phyloP scores from a whole-genome alignment of 1,140 invertebrate genomes.

The Cyrtorhinus lividipennis region DNA sequence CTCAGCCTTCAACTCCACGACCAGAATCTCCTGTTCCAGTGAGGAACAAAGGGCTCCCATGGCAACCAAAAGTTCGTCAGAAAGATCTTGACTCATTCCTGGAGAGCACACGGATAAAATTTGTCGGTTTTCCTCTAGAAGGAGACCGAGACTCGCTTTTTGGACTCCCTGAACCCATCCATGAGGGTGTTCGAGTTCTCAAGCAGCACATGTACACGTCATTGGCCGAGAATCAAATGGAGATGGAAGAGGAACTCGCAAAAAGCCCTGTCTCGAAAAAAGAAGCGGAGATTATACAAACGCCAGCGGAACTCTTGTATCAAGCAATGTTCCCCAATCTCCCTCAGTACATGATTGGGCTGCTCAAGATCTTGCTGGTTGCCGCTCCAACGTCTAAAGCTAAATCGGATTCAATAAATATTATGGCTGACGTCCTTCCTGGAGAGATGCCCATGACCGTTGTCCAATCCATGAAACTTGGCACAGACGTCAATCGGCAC shows the following conservation, averaged over 20 bases:
- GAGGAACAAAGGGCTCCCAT: slow-evolving; percentile 59
- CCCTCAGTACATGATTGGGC: slow-evolving; percentile 92
- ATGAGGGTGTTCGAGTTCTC: slow-evolving; percentile 82
- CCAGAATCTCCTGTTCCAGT: slow-evolving; percentile 34
- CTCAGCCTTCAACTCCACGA: slow-evolving; percentile 35
- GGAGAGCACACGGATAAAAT: slow-evolving; percentile 81
- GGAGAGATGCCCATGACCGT: slow-evolving; percentile 96
- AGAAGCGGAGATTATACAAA: slow-evolving; percentile 56
- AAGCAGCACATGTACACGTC: slow-evolving; percentile 76
- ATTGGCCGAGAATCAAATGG: slow-evolving; percentile 65
- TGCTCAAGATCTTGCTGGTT: slow-evolving; percentile 92
- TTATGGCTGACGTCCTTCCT: slow-evolving; percentile 91
- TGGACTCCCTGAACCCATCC: slow-evolving; percentile 85
- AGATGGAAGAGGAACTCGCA: slow-evolving; percentile 67
- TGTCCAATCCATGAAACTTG: slow-evolving; percentile 90
- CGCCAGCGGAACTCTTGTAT: slow-evolving; percentile 76
- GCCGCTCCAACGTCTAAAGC: slow-evolving; percentile 95
- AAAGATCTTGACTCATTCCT: slow-evolving; percentile 85
- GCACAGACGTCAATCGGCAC: slow-evolving; percentile 94
- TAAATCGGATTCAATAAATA: slow-evolving; percentile 97
- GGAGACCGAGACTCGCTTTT: slow-evolving; percentile 75
- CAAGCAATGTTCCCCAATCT: slow-evolving; percentile 82
- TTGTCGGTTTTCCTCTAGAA: slow-evolving; percentile 81
- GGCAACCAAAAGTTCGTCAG: slow-evolving; percentile 91
- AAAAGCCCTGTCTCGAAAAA: slow-evolving; percentile 47